phyloP scores from a whole-genome alignment of 2,888 invertebrate species.

The Chorisops tibialis region DNA sequence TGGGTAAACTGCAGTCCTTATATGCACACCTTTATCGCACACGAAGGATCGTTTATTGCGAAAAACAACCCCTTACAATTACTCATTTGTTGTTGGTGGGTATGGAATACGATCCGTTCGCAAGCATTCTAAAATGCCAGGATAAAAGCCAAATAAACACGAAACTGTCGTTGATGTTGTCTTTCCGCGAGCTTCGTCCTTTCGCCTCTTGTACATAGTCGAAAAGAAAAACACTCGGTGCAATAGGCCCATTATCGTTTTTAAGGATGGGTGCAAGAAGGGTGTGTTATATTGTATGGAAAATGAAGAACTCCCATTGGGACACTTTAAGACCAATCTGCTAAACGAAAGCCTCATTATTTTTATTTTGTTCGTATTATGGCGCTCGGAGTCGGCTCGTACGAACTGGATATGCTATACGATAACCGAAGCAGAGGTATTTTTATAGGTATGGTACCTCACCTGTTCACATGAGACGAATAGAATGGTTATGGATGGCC shows the following conservation, averaged over 20 bases:
- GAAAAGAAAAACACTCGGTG: background rate
- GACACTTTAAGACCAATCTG: conserved; percentile 35
- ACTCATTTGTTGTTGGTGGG: background rate
- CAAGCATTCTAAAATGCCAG: conserved; percentile 17
- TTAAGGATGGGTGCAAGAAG: conserved; percentile 24
- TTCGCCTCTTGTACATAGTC: background rate
- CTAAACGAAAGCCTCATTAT: conserved; percentile 34
- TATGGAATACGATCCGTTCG: background rate
- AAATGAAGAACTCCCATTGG: conserved; percentile 33
- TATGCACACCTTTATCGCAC: too few species aligned
- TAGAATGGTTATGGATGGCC: conserved; percentile 5
- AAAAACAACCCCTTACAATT: background rate
- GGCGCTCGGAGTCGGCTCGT: background rate
- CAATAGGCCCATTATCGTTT: conserved; percentile 1
- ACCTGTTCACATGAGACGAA: background rate
- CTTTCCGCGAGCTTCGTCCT: conserved; percentile 5
- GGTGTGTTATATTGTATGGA: conserved; percentile 23
- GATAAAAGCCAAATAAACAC: conserved; percentile 15
- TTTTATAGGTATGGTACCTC: background rate
- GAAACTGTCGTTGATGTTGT: conserved; percentile 20
- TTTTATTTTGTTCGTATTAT: conserved; percentile 22
- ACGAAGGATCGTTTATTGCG: too few species aligned
- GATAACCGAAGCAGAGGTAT: background rate
- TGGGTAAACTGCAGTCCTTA: too few species aligned
- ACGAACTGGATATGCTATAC: background rate